A percentile compares a stretch with the other conserved stretches of the same genome.
Conservation (phyloP, 2,113 vertebrate genomes). For the Podiceps cristatus region DNA sequence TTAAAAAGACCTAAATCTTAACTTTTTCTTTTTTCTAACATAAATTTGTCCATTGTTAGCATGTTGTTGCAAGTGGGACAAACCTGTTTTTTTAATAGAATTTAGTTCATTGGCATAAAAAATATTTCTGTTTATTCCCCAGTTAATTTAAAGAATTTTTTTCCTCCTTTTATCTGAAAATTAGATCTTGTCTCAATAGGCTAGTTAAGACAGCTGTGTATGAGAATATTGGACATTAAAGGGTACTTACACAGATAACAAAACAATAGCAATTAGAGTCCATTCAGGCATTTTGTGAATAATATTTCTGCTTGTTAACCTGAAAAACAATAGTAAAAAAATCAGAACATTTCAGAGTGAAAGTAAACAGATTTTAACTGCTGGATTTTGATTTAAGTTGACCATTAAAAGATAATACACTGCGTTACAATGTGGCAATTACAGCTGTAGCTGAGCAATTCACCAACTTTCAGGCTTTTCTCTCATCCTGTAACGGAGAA, state of each 20-base stretch:
- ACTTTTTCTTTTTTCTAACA: not conserved
- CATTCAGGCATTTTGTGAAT: constrained; percentile 82
- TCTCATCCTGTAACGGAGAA: not conserved
- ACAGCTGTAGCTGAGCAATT: not conserved
- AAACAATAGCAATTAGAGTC: constrained; percentile 82
- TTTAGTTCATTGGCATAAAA: not conserved
- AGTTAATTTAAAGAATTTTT: not conserved
- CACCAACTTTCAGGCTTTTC: not conserved
- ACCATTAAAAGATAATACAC: not conserved
- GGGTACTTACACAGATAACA: constrained; percentile 82
- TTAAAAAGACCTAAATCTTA: not conserved
- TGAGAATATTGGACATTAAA: not conserved
- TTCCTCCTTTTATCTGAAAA: not conserved
- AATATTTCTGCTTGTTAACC: constrained; percentile 84
- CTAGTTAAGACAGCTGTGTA: not conserved
- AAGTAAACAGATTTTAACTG: not conserved
- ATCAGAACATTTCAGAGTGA: not conserved
- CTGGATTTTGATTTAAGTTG: not conserved
- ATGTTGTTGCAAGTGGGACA: not conserved
- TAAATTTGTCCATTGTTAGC: not conserved
- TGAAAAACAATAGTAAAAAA: constrained; percentile 61
- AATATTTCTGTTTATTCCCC: not conserved
- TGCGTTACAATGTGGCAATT: not conserved
- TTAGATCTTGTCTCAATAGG: not conserved
- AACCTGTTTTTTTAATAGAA: not conserved